phyloP scores from a whole-genome alignment of 2,797 vertebrate genomes.

The Acrossocheilus wenchowensis region DNA sequence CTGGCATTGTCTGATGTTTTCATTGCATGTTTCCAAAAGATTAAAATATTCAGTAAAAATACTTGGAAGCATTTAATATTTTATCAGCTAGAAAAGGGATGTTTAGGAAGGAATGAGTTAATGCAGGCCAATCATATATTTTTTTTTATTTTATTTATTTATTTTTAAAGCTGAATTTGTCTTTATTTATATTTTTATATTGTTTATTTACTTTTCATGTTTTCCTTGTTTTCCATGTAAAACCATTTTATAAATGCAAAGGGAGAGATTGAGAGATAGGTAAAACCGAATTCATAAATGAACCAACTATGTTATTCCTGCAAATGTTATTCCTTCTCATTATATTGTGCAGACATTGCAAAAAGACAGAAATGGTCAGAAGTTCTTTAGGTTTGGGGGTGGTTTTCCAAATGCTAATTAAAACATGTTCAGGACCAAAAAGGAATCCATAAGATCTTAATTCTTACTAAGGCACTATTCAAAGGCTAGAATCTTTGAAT shows the following conservation, averaged over 20 bases:
- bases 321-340: neutral
- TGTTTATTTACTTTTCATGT: slow-evolving; percentile 9
- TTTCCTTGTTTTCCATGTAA: slow-evolving; percentile 32
- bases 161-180: slow-evolving; percentile 48
- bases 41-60: slow-evolving; percentile 2
- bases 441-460: neutral
- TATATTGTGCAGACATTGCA: neutral
- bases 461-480: neutral
- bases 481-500: neutral
- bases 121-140: slow-evolving; percentile 39
- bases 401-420: neutral
- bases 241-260: slow-evolving; percentile 36
- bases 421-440: neutral
- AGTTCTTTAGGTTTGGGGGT: neutral
- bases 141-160: neutral
- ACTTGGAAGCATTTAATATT: slow-evolving; percentile 67
- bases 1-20: slow-evolving; percentile 50
- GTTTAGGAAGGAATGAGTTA: slow-evolving; percentile 45
- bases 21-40: neutral
- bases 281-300: slow-evolving; percentile 51
- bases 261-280: slow-evolving; percentile 9
- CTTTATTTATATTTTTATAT: slow-evolving; percentile 48
- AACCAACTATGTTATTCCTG: slow-evolving; percentile 18
- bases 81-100: slow-evolving; percentile 41
- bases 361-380: neutral